Evolutionary conservation across 2,888 invertebrate genomes (phyloP).

Genomic region (Pandemis cinnamomeana): DNA sequence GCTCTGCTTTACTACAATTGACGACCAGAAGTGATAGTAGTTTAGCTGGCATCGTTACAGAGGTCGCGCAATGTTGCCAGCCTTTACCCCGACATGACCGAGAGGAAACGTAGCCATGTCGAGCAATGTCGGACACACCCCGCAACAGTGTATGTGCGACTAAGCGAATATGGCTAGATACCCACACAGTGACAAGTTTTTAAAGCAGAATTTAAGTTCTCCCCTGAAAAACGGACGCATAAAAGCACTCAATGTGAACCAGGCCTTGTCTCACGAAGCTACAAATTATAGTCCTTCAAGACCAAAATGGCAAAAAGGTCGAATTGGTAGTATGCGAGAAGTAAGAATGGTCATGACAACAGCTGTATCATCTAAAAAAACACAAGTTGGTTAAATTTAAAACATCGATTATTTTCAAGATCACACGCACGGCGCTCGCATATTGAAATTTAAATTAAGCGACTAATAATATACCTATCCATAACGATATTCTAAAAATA

Average conservation of each 20-base stretch:
- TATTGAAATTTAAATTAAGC: not conserved
- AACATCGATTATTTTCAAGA: not conserved
- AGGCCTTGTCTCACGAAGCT: not conserved
- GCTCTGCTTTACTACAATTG: too few relatives aligned
- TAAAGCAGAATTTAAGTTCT: not conserved
- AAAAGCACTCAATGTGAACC: not conserved
- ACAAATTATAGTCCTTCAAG: conserved; percentile 11
- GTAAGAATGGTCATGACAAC: not conserved
- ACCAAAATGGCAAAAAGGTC: conserved; percentile 5
- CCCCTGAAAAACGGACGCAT: not conserved
- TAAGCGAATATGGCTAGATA: too few relatives aligned
- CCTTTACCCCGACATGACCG: too few relatives aligned
- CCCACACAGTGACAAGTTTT: too few relatives aligned
- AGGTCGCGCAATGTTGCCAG: too few relatives aligned
- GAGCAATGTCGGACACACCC: too few relatives aligned
- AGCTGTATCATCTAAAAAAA: not conserved
- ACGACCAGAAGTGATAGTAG: too few relatives aligned
- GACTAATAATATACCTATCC: too few relatives aligned
- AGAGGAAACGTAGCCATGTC: too few relatives aligned
- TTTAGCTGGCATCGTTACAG: too few relatives aligned
- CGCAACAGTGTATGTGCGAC: too few relatives aligned
- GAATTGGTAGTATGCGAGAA: not conserved
- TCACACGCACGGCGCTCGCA: not conserved
- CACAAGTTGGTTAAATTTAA: not conserved
- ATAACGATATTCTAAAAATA: too few relatives aligned